Conservation (phyloP, 2,113 vertebrate species). For the Antennarius striatus region DNA sequence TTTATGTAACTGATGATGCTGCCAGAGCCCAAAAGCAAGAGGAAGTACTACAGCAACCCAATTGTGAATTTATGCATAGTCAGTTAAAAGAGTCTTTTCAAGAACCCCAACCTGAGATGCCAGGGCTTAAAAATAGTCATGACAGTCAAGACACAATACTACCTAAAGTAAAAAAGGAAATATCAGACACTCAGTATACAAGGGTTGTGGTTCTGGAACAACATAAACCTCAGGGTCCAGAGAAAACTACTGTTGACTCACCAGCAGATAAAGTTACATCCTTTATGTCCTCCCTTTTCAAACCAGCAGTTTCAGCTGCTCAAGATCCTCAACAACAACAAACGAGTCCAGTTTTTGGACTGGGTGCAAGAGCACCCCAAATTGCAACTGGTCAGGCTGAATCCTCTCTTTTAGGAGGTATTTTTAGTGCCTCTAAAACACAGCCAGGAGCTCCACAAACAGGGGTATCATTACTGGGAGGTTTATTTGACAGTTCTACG, state of each 20-base stretch:
- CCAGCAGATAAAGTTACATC: constrained; percentile 87
- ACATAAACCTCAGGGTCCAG: constrained; percentile 69
- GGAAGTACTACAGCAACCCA: constrained; percentile 28
- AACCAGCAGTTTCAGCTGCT: constrained; percentile 47
- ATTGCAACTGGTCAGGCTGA: constrained; percentile 72
- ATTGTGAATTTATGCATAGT: constrained; percentile 27
- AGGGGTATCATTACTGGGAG: constrained; percentile 58
- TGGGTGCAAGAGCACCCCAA: constrained; percentile 59
- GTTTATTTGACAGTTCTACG: constrained; percentile 64
- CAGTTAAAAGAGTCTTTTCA: constrained; percentile 33
- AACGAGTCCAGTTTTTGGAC: constrained; percentile 82
- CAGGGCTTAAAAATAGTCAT: constrained; percentile 12
- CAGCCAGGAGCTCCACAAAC: constrained; percentile 51
- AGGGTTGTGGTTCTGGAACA: constrained; percentile 47
- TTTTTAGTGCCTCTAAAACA: constrained; percentile 82
- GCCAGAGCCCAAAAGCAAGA: constrained; percentile 18
- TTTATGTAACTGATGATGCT: constrained; percentile 18
- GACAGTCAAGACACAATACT: constrained; percentile 33
- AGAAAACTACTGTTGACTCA: constrained; percentile 80
- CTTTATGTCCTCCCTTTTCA: constrained; percentile 83
- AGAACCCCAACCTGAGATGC: constrained; percentile 19
- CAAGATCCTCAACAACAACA: constrained; percentile 75
- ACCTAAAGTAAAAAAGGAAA: constrained; percentile 43
- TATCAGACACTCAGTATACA: constrained; percentile 2
- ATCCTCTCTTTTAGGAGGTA: constrained; percentile 79